Evolutionary conservation across 2,888 invertebrate genomes (phyloP).

Genomic region (Drosophila niveifrons): DNA sequence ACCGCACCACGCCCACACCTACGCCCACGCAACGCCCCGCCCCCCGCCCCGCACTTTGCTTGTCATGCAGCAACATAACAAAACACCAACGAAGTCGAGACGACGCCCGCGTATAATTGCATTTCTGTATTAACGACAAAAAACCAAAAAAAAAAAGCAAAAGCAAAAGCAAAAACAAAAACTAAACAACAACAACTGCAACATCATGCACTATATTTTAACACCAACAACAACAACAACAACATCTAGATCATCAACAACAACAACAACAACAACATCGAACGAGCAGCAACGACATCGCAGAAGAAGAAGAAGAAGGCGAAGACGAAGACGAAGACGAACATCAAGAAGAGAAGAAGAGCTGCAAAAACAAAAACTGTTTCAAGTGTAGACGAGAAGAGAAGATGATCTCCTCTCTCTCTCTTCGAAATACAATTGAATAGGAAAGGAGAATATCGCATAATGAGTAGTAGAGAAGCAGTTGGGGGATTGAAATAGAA

Average conservation of each 20-base stretch:
- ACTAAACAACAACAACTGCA: constrained; percentile 37
- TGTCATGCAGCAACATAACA: constrained; percentile 75
- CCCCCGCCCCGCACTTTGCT: constrained; percentile 74
- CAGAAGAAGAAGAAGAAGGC: constrained; percentile 18
- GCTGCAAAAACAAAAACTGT: constrained; percentile 38
- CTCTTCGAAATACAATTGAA: constrained; percentile 41
- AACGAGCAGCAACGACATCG: constrained; percentile 44
- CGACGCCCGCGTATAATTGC: constrained; percentile 77
- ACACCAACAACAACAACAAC: constrained; percentile 37
- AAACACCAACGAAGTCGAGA: constrained; percentile 77
- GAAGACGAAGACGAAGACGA: constrained; percentile 5
- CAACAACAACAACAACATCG: constrained; percentile 45
- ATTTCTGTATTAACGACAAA: constrained; percentile 73
- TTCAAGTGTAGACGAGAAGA: constrained; percentile 17
- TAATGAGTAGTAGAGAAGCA: neutral
- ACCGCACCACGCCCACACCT: constrained; percentile 32
- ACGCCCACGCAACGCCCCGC: constrained; percentile 19
- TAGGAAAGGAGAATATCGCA: constrained; percentile 11
- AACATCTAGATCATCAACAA: constrained; percentile 34
- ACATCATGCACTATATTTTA: constrained; percentile 26
- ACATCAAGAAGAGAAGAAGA: constrained; percentile 15
- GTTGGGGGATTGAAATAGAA: neutral
- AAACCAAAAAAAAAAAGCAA: too few relatives aligned
- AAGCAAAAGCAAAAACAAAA: too few relatives aligned
- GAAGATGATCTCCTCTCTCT: constrained; percentile 1